Percentiles rank a stretch among this genome's conserved stretches.
Conservation (phyloP, 1,140 invertebrate species). For the Xylocopa sonorina region DNA sequence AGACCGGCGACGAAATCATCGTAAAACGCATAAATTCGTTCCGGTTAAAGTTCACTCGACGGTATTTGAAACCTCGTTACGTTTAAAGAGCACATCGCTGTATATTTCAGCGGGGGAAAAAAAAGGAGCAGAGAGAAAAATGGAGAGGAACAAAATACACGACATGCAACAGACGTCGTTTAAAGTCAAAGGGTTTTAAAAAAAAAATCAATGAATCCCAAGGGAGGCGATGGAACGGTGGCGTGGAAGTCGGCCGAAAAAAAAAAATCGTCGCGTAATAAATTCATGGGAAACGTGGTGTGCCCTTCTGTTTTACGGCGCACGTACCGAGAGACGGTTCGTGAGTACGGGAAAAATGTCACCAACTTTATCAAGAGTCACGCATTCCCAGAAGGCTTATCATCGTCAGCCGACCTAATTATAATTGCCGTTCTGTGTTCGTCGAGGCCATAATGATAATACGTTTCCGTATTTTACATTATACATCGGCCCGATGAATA, state of each 20-base stretch:
- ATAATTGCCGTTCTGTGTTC: conserved; percentile 65
- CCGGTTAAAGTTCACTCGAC: no score
- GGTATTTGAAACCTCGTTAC: no score
- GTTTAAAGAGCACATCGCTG: no score
- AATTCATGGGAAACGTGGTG: conserved; percentile 26
- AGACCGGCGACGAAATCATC: no score
- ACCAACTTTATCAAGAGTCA: conserved; percentile 60
- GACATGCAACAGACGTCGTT: no score
- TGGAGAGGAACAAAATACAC: no score
- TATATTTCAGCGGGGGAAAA: no score
- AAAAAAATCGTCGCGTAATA: conserved; percentile 18
- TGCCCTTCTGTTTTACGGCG: conserved; percentile 29
- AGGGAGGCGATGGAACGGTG: background rate
- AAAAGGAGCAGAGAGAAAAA: no score
- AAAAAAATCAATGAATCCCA: no score
- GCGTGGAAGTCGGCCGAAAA: conserved; percentile 18
- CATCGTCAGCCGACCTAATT: conserved; percentile 60
- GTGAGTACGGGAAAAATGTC: conserved; percentile 55
- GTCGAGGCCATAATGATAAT: conserved; percentile 53
- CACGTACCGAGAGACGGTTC: conserved; percentile 21
- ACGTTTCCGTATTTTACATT: conserved; percentile 56
- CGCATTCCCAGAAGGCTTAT: conserved; percentile 67
- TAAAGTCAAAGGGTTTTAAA: no score
- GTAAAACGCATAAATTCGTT: no score
- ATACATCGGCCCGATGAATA: conserved; percentile 33